Percentiles rank a stretch among this genome's conserved stretches.
phyloP scores from a whole-genome alignment of 1,140 invertebrate species.

The Orchesella cincta region DNA sequence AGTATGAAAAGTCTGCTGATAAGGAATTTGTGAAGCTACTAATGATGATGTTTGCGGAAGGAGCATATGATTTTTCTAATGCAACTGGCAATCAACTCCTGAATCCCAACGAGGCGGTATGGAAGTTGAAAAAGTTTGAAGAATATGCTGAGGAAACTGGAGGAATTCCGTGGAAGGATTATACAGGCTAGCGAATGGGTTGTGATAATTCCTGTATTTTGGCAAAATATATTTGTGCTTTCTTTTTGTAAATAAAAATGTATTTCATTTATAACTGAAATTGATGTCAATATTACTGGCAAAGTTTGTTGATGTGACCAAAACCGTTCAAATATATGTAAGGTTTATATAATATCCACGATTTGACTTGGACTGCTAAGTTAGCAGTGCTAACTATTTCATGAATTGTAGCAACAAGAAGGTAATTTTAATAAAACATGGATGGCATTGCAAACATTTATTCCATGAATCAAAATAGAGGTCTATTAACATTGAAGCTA shows the following conservation, averaged over 20 bases:
- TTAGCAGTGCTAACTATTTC: too few relatives aligned
- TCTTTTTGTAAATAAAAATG: not conserved
- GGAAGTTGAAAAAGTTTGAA: constrained; percentile 19
- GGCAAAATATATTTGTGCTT: not conserved
- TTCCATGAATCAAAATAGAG: too few relatives aligned
- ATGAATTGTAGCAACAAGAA: too few relatives aligned
- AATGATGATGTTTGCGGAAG: constrained; percentile 13
- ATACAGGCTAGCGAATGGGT: not conserved
- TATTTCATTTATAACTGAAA: too few relatives aligned
- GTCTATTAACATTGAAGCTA: too few relatives aligned
- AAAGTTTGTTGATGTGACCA: too few relatives aligned
- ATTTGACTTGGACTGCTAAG: too few relatives aligned
- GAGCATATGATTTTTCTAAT: not conserved
- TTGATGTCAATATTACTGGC: too few relatives aligned
- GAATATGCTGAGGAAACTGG: constrained; percentile 20
- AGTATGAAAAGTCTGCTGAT: not conserved
- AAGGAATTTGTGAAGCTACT: not conserved
- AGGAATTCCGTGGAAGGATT: constrained; percentile 9
- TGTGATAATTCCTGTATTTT: not conserved
- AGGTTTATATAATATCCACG: too few relatives aligned
- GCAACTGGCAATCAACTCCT: not conserved
- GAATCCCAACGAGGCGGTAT: not conserved
- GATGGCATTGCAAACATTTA: too few relatives aligned
- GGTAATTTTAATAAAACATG: too few relatives aligned
- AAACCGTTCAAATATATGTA: too few relatives aligned